Evolutionary conservation across 37 sponge, comb jelly and placozoan species (phyloP), one percentile per base, ranked within the genome.

Genomic region (Theonella swinhoei): DNA sequence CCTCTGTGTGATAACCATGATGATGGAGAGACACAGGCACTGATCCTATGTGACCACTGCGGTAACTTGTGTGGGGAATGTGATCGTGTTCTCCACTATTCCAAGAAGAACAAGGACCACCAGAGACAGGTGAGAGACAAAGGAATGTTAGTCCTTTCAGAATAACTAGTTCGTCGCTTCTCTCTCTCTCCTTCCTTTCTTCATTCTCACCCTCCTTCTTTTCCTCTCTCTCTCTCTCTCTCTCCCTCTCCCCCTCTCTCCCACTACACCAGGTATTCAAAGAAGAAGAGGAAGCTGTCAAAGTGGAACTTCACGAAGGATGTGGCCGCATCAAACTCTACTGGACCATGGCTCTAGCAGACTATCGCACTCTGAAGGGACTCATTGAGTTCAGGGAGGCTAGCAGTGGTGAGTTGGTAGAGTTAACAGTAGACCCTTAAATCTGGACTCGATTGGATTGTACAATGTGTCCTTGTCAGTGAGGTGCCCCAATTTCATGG

Each of bases 1-100:
- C 95, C 94, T 17, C 61, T 85, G 23, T 98, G 99, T 92, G 99
- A 95, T 68, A 98, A 98, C 85, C 99, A 98, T 78, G 99, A 98
- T 83, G 99, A 98, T 73, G 95, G 91, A 22, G 81, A 89, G 73
- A 98, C 99, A 17, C 76, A 79, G 41, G 99, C 99, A 3, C 80
- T 98, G 11, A 89, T 98, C 72, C 63, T 89, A 77, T 98, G 99
- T 85, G 88, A 95, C 42, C 68, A 79, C 64, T 98, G 99, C 75
- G 99, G 99, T 22, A 94, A 92, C 79, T 84, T 98, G 77, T 98
- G 99, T 85, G 94, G 93, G 3, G 96, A 98, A 54, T 98, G 99
- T 91, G 99, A 98, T 75, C 76, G 94, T 25, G 88, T 93, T 39
- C 93, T 98, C 23, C 99, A 98, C 66, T 80, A 95, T 25, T 85